A percentile compares a stretch with the other conserved stretches of the same genome.
phyloP scores from a whole-genome alignment of 1,140 invertebrate genomes.

The Oryctes rhinoceros region DNA sequence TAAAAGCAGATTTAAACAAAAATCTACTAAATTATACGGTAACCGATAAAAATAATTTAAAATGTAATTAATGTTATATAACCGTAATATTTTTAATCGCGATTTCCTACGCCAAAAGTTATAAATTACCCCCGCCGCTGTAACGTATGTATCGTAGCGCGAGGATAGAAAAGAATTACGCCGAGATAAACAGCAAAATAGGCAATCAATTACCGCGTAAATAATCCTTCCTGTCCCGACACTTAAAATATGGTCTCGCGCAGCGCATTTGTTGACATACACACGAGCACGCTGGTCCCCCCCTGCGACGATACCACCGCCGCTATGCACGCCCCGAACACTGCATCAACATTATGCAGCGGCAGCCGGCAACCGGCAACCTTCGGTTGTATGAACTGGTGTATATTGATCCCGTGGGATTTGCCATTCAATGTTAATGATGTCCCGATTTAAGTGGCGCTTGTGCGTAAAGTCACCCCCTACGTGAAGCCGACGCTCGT shows the following conservation, averaged over 20 bases:
- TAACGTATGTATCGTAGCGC: background rate
- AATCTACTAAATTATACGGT: too few species aligned
- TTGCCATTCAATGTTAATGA: slow-evolving; percentile 20
- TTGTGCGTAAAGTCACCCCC: background rate
- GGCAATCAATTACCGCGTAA: slow-evolving; percentile 21
- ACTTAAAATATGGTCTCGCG: slow-evolving; percentile 1
- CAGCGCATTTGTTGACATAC: background rate
- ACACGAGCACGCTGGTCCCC: background rate
- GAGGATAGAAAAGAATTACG: background rate
- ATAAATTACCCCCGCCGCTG: too few species aligned
- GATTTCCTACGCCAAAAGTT: too few species aligned
- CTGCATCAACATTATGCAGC: slow-evolving; percentile 24
- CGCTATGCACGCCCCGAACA: background rate
- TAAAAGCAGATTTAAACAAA: too few species aligned
- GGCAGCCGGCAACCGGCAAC: background rate
- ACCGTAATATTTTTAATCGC: too few species aligned
- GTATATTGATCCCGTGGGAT: slow-evolving; percentile 39
- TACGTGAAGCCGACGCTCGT: too few species aligned
- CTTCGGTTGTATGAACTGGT: background rate
- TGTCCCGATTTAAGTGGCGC: slow-evolving; percentile 36
- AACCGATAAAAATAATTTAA: too few species aligned
- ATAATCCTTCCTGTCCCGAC: slow-evolving; percentile 2
- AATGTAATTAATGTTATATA: too few species aligned
- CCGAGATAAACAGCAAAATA: background rate
- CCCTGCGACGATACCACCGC: background rate